Conservation (phyloP, 2,113 vertebrate genomes). For the Stegastes partitus region DNA sequence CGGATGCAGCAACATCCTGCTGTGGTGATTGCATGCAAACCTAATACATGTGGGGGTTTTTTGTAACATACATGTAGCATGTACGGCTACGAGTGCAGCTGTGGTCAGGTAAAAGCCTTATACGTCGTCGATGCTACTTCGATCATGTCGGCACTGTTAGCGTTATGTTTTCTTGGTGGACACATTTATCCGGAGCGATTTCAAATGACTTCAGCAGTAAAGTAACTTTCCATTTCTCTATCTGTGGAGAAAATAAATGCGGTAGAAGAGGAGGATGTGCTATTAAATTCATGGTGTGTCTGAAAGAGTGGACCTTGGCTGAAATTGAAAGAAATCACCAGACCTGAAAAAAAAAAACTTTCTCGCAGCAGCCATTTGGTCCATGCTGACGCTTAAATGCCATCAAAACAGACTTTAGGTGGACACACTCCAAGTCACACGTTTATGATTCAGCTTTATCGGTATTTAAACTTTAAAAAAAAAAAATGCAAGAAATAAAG, state of each 20-base stretch:
- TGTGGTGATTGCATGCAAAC: neutral
- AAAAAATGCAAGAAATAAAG: neutral
- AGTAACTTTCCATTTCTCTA: neutral
- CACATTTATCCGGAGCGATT: neutral
- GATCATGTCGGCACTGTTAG: too few species aligned
- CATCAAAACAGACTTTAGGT: neutral
- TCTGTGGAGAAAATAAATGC: neutral
- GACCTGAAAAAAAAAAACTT: constrained; percentile 3
- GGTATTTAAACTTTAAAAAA: neutral
- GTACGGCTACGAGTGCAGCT: too few species aligned
- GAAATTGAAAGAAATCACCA: constrained; percentile 8
- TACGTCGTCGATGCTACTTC: too few species aligned
- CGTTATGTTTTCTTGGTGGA: neutral
- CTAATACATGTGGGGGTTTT: too few species aligned
- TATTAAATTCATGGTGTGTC: neutral
- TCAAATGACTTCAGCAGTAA: neutral
- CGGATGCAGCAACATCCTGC: neutral
- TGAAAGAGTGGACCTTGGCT: neutral
- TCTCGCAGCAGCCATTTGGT: neutral
- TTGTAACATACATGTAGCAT: too few species aligned
- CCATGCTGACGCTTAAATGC: neutral
- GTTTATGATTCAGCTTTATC: too few species aligned
- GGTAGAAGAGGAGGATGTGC: neutral
- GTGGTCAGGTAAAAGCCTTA: too few species aligned
- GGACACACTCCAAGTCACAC: neutral